phyloP scores from a whole-genome alignment of 2,113 vertebrate species.

The Gavia stellata region DNA sequence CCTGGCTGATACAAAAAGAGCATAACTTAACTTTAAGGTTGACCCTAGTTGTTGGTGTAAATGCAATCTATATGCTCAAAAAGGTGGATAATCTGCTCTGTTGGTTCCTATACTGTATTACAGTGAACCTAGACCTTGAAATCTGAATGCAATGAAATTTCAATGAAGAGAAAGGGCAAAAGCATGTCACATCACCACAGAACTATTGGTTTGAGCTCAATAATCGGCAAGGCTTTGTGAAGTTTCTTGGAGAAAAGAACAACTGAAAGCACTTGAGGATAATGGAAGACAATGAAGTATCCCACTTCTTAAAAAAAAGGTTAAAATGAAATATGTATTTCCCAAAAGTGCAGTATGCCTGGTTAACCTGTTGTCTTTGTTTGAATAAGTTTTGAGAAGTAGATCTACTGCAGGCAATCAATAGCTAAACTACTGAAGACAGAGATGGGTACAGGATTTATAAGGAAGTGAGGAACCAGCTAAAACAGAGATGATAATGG shows the following conservation, averaged over 20 bases:
- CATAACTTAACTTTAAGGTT: background rate
- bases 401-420: background rate
- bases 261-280: background rate
- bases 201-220: background rate
- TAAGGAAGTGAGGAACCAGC: background rate
- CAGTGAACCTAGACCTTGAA: background rate
- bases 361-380: background rate
- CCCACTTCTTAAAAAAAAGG: background rate
- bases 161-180: background rate
- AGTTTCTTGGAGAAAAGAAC: background rate
- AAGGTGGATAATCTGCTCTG: background rate
- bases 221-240: background rate
- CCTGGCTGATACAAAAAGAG: background rate
- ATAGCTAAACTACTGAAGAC: background rate
- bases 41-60: background rate
- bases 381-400: background rate
- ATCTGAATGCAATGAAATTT: background rate
- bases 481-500: background rate
- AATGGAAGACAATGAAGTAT: background rate
- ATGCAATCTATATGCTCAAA: background rate
- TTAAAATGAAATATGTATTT: background rate
- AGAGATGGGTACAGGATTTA: background rate
- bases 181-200: background rate
- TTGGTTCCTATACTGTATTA: background rate
- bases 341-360: background rate